phyloP scores from a whole-genome alignment of 2,113 vertebrate genomes.

The Glareola pratincola region DNA sequence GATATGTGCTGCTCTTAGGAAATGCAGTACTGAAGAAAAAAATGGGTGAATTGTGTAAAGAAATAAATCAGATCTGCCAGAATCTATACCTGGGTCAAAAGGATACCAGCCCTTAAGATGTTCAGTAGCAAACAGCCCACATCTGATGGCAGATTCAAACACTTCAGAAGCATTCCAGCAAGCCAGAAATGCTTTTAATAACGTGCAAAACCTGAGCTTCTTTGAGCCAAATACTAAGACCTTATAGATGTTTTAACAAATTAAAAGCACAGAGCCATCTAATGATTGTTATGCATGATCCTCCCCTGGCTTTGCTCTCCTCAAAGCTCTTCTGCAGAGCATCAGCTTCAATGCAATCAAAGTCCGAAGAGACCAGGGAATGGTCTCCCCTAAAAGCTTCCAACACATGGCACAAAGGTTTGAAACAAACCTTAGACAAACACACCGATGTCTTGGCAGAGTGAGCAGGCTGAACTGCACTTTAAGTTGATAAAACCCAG shows the following conservation, averaged over 20 bases:
- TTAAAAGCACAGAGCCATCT: neutral
- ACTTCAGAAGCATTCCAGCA: neutral
- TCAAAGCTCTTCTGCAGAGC: neutral
- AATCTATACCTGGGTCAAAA: neutral
- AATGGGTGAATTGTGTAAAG: neutral
- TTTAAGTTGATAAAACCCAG: neutral
- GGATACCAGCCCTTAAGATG: neutral
- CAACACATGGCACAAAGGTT: neutral
- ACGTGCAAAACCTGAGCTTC: neutral
- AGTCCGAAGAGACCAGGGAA: neutral
- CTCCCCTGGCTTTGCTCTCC: neutral
- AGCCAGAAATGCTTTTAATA: conserved; percentile 18
- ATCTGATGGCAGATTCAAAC: neutral
- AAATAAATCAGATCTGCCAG: neutral
- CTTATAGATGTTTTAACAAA: neutral
- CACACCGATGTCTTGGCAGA: neutral
- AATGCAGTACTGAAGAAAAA: neutral
- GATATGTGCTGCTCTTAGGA: neutral
- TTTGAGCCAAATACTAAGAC: neutral
- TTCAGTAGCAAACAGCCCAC: neutral
- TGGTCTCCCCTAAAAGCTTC: neutral
- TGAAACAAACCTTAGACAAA: neutral
- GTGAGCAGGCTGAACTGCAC: neutral
- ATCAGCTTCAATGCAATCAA: neutral
- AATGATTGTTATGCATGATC: neutral